A percentile compares a stretch with the other conserved stretches of the same genome.
Evolutionary conservation across 1,140 invertebrate genomes (phyloP).

Genomic region (Drosophila littoralis): DNA sequence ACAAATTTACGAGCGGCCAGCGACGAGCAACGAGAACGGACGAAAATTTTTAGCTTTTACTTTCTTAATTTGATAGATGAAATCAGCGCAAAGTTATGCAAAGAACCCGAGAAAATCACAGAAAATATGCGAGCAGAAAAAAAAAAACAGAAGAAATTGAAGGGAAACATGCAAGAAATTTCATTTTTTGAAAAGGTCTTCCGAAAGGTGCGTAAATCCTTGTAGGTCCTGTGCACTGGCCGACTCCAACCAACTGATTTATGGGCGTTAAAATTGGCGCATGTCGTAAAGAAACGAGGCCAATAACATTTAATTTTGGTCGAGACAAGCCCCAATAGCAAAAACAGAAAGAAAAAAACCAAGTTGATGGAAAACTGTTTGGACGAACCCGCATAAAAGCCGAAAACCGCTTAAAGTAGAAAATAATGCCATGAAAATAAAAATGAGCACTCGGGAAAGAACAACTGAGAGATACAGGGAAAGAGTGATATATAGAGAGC

Average conservation of each 20-base stretch:
- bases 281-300: conserved; percentile 70
- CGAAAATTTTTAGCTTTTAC: conserved; percentile 61
- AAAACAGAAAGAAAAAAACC: background rate
- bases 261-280: conserved; percentile 65
- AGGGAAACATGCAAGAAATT: conserved; percentile 16
- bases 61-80: conserved; percentile 81
- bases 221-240: background rate
- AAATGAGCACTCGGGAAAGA: conserved; percentile 28
- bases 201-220: conserved; percentile 70
- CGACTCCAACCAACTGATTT: conserved; percentile 57
- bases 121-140: background rate
- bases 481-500: background rate
- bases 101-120: conserved; percentile 7
- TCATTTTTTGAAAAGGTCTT: conserved; percentile 51
- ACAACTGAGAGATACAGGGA: background rate
- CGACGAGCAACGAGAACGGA: background rate
- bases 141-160: background rate
- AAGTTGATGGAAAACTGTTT: conserved; percentile 73
- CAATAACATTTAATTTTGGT: conserved; percentile 79
- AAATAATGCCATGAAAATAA: conserved; percentile 73
- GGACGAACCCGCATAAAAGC: conserved; percentile 40
- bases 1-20: conserved; percentile 62
- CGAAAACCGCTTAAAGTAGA: conserved; percentile 48
- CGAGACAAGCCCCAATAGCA: conserved; percentile 29
- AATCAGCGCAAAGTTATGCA: conserved; percentile 71